These are phyloP conservation scores for Heliconius hortense DNA, from an alignment of 2,888 invertebrate genomes.

Conservation along the genomic window DNA sequence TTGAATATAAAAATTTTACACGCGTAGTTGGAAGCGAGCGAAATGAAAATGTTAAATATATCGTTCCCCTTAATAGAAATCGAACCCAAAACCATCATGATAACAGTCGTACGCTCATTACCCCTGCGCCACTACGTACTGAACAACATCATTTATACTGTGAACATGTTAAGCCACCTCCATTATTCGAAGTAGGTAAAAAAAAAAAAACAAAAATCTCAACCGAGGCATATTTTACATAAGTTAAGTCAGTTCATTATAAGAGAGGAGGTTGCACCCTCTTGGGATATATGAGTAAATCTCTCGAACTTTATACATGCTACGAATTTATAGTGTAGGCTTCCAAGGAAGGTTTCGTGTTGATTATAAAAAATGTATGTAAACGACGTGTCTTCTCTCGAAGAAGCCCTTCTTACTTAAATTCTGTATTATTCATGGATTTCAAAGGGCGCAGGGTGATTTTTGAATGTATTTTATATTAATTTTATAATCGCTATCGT, in stretches of 20 bases:
- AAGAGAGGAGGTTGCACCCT: constrained; percentile 16
- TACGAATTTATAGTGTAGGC: constrained; percentile 31
- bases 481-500: neutral
- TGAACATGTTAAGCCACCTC: neutral
- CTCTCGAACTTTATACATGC: constrained; percentile 32
- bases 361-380: constrained; percentile 35
- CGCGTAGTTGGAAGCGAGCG: too few relatives aligned
- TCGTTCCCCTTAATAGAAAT: neutral
- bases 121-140: too few relatives aligned
- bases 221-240: constrained; percentile 11
- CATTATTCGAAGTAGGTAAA: neutral
- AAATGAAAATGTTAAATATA: neutral
- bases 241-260: constrained; percentile 22
- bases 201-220: neutral
- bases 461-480: neutral
- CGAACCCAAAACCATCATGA: neutral
- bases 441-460: neutral
- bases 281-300: constrained; percentile 28
- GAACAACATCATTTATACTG: too few relatives aligned
- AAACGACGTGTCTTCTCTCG: constrained; percentile 13
- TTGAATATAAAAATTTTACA: too few relatives aligned
- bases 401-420: neutral
- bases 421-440: constrained; percentile 5
- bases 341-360: constrained; percentile 21
- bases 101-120: neutral